These are phyloP conservation scores for Sepiola atlantica DNA, from an alignment of 2,888 invertebrate species.

Conservation along the genomic window DNA sequence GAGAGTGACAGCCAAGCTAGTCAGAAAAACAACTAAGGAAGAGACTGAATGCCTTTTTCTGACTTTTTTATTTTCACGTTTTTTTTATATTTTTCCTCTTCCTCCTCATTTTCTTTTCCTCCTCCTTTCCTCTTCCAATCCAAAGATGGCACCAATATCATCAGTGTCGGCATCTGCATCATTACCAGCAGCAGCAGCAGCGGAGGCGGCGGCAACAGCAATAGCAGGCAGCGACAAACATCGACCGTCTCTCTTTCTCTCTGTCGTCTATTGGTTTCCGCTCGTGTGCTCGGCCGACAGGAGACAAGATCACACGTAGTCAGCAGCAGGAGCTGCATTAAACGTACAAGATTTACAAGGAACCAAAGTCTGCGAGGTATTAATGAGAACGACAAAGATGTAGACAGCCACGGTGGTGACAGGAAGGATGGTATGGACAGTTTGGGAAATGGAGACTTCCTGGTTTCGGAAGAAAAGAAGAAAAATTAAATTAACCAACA, in stretches of 20 bases:
- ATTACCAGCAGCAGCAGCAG: not conserved
- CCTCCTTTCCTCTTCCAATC: not conserved
- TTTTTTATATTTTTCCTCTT: not conserved
- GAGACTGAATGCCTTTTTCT: not conserved
- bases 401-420: not conserved
- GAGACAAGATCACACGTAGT: conserved; percentile 15
- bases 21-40: not conserved
- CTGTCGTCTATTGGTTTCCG: not conserved
- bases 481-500: not conserved
- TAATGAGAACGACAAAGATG: not conserved
- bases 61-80: not conserved
- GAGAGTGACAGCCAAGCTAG: conserved; percentile 8
- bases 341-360: conserved; percentile 8
- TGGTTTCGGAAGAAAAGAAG: not conserved
- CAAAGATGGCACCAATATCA: not conserved
- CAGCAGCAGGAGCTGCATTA: conserved; percentile 32
- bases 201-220: not conserved
- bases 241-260: not conserved
- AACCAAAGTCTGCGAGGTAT: not conserved
- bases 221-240: not conserved
- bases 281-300: not conserved
- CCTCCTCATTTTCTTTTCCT: no score
- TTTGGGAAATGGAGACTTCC: conserved; percentile 32
- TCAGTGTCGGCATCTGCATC: not conserved
- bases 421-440: conserved; percentile 32